Conservation (phyloP, 2,888 invertebrate species). For the Amphipyra berbera region DNA sequence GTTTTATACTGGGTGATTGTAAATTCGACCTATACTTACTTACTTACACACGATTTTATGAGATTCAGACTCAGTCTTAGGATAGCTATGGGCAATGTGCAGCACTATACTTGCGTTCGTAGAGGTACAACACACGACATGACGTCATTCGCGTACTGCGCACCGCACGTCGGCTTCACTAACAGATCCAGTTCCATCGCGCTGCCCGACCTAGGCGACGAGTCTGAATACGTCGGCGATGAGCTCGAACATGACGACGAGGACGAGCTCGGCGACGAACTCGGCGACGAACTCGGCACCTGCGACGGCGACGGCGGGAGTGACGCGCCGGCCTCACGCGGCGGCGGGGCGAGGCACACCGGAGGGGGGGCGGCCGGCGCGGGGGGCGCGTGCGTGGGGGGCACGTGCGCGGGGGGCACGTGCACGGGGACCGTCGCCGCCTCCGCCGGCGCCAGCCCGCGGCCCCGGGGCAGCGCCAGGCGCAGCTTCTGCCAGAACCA, state of each 20-base stretch:
- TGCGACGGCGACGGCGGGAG: too few relatives aligned
- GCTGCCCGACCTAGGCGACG: too few relatives aligned
- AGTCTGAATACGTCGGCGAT: too few relatives aligned
- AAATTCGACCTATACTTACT: background rate
- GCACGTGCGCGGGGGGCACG: conserved; percentile 56
- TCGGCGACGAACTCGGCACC: background rate
- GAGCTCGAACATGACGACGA: too few relatives aligned
- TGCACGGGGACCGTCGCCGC: conserved; percentile 32
- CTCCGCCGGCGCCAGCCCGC: conserved; percentile 11
- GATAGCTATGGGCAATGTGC: background rate
- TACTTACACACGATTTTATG: background rate
- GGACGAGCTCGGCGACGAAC: background rate
- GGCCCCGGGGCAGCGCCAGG: conserved; percentile 90
- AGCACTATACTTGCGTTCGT: background rate
- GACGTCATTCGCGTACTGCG: background rate
- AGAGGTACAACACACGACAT: background rate
- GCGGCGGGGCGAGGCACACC: too few relatives aligned
- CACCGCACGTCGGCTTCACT: background rate
- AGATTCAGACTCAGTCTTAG: background rate
- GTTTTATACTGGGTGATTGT: too few relatives aligned
- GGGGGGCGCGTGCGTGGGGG: background rate
- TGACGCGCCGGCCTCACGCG: too few relatives aligned
- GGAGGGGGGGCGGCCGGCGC: too few relatives aligned
- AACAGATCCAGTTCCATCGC: background rate
- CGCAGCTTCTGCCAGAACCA: conserved; percentile 95